A percentile compares a stretch with the other conserved stretches of the same genome.
Evolutionary conservation across 2,888 invertebrate species (phyloP).

Genomic region (Drosophila diplacantha): DNA sequence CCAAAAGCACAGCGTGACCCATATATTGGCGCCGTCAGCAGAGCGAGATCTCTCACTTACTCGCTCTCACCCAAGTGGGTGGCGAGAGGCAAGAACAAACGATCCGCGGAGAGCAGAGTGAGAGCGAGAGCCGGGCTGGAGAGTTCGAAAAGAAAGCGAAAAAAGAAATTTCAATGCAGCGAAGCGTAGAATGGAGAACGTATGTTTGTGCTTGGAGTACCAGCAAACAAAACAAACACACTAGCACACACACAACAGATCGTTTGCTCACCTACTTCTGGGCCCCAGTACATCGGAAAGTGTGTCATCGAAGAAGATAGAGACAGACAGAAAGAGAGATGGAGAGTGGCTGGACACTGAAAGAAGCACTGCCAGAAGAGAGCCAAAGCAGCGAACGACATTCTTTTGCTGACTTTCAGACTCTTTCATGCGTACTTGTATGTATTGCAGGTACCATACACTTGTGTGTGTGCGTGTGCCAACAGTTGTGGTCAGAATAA

Average conservation of each 20-base stretch:
- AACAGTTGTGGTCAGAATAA: slow-evolving; percentile 19
- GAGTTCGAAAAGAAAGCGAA: slow-evolving; percentile 69
- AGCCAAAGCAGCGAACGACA: slow-evolving; percentile 42
- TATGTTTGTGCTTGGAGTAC: slow-evolving; percentile 26
- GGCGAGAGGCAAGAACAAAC: slow-evolving; percentile 27
- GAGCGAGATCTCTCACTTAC: slow-evolving; percentile 1
- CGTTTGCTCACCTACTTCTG: slow-evolving; percentile 62
- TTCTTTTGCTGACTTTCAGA: slow-evolving; percentile 61
- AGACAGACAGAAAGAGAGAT: slow-evolving; percentile 3
- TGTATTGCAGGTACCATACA: slow-evolving; percentile 9
- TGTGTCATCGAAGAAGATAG: slow-evolving; percentile 52
- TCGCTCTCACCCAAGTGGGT: slow-evolving; percentile 19
- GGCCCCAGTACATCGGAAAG: slow-evolving; percentile 47
- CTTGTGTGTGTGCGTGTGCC: slow-evolving; percentile 2
- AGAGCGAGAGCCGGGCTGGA: slow-evolving; percentile 44
- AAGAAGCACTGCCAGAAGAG: slow-evolving; percentile 38
- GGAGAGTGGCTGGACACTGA: slow-evolving; percentile 8
- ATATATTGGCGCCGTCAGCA: slow-evolving; percentile 45
- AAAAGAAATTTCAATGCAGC: slow-evolving; percentile 68
- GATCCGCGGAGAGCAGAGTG: slow-evolving; percentile 8
- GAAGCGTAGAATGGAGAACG: slow-evolving; percentile 67
- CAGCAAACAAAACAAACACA: slow-evolving; percentile 26
- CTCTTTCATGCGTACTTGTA: slow-evolving; percentile 17
- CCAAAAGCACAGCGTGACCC: slow-evolving; percentile 58
- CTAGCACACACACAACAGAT: slow-evolving; percentile 14